Base-by-base conservation (phyloP, 2,888 invertebrate genomes). In the Corbicula japonica region DNA sequence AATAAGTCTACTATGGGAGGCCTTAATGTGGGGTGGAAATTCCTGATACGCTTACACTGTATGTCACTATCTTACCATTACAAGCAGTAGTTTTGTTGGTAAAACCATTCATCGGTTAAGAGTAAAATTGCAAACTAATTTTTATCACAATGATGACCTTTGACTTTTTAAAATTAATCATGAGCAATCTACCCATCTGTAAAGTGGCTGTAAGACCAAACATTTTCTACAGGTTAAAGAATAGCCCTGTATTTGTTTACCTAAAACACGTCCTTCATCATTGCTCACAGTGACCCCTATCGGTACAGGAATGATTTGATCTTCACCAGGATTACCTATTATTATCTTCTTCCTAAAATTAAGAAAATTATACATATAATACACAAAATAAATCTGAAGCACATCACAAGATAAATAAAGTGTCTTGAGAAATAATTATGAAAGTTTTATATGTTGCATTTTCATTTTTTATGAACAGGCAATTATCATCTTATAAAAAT, bases 251-350 rank as follows among this genome's bases (percentile, higher is more conserved):
- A 58, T 26, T 34, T 15, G 66, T 86, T 87, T 92, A 96, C 96
- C 96, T 88, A 96, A 88, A 54, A 95, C 94, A 86, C 94, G 74
- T 10, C 96, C 96, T 80, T 95, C 94, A 72, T 97, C 96, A 86
- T 95, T 95, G 71, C 95, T 95, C 2, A 97, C 94, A 28, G 96
- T 95, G 0, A 98, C 95, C 0, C 99, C 99, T 1, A 96, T 93
- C 0, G 98, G 98, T 4, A 98, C 97, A 78, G 96, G 95, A 52
- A 99, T 94, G 86, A 94, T 94, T 1, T 96, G 87, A 92, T 97
- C 96, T 44, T 95, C 91, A 0, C 98, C 98, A 4, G 96, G 95
- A 75, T 94, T 94, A 0, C 98, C 98, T 4, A 91, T 79, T 28
- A 92, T 66, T 26, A 80, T 60, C 41, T 83, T 80, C 68, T 86